phyloP scores from a whole-genome alignment of 1,140 invertebrate genomes.

The Drosophila funebris region DNA sequence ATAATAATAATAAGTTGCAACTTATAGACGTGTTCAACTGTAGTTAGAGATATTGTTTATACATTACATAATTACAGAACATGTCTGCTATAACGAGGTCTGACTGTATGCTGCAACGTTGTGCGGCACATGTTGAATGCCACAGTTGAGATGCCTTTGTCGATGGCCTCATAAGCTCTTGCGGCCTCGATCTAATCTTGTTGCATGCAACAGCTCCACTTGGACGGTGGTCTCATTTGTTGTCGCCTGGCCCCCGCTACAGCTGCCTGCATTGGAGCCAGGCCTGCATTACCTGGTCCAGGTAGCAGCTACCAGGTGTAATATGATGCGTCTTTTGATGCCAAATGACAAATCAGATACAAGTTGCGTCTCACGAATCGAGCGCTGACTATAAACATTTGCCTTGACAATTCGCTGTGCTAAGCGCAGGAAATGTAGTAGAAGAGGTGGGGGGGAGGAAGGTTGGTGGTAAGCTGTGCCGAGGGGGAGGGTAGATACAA shows the following conservation, averaged over 20 bases:
- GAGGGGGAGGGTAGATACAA: neutral
- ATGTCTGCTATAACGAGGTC: neutral
- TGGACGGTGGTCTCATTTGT: constrained; percentile 71
- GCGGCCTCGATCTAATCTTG: constrained; percentile 58
- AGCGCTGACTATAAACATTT: constrained; percentile 5
- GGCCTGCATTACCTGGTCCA: neutral
- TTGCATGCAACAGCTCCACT: constrained; percentile 53
- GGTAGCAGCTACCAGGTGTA: constrained; percentile 51
- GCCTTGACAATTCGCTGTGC: constrained; percentile 50
- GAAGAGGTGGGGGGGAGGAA: neutral
- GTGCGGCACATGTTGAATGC: neutral
- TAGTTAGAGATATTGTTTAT: too few relatives aligned
- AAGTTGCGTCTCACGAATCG: constrained; percentile 61
- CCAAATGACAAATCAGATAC: constrained; percentile 73
- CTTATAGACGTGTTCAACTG: too few relatives aligned
- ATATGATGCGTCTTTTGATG: constrained; percentile 49
- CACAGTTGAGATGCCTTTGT: neutral
- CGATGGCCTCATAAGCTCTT: neutral
- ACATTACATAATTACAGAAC: too few relatives aligned
- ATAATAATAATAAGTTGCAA: too few relatives aligned
- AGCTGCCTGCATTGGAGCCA: neutral
- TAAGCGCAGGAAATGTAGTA: neutral
- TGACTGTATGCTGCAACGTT: neutral
- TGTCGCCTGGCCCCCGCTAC: constrained; percentile 13
- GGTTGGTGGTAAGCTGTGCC: neutral